Conservation (phyloP, 2,113 vertebrate genomes). For the Anarrhichthys ocellatus region DNA sequence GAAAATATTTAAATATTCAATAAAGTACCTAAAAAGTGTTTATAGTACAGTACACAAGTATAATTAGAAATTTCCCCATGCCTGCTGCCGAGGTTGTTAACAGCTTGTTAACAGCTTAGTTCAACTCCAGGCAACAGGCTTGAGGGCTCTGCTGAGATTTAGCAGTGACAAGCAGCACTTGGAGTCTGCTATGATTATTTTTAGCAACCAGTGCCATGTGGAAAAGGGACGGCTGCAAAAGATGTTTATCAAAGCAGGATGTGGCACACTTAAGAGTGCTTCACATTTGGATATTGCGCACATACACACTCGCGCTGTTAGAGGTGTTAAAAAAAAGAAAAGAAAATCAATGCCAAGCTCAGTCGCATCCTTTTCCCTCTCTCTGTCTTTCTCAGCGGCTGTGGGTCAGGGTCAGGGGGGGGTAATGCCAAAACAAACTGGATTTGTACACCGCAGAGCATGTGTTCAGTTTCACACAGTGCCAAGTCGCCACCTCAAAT, state of each 20-base stretch:
- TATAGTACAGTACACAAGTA: slow-evolving; percentile 39
- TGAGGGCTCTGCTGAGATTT: slow-evolving; percentile 64
- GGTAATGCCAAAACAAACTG: slow-evolving; percentile 59
- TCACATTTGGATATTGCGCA: not conserved
- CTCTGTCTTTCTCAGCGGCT: not conserved
- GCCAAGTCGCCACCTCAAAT: slow-evolving; percentile 56
- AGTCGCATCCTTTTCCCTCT: not conserved
- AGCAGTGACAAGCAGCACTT: slow-evolving; percentile 60
- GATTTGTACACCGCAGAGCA: slow-evolving; percentile 66
- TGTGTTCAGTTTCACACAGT: slow-evolving; percentile 45
- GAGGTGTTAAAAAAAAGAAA: slow-evolving; percentile 30
- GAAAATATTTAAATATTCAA: slow-evolving; percentile 28
- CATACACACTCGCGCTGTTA: slow-evolving; percentile 10
- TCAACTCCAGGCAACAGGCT: slow-evolving; percentile 67
- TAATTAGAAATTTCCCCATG: slow-evolving; percentile 42
- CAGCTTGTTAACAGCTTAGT: slow-evolving; percentile 67
- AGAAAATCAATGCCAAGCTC: not conserved
- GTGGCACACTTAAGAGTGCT: slow-evolving; percentile 47
- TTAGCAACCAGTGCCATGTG: slow-evolving; percentile 55
- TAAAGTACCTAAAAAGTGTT: slow-evolving; percentile 46
- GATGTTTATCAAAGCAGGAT: slow-evolving; percentile 59
- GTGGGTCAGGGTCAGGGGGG: slow-evolving; percentile 51
- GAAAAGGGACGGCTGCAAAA: slow-evolving; percentile 36
- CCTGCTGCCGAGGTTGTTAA: slow-evolving; percentile 62
- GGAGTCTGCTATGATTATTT: slow-evolving; percentile 65